Conservation (phyloP, 1,140 invertebrate species). For the Eupeodes corollae region DNA sequence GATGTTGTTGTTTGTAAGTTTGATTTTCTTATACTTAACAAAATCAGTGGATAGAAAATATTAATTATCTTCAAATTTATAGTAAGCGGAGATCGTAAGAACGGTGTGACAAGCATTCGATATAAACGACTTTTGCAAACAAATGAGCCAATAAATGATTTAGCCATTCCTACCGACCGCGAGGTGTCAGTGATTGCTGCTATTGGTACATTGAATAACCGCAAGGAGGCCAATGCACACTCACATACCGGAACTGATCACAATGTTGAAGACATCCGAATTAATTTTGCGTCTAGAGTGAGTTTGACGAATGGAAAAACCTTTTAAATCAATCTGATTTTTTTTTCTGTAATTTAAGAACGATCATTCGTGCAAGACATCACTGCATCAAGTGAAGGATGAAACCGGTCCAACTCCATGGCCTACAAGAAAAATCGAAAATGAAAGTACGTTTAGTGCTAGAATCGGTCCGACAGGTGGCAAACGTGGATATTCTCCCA, state of each 20-base stretch:
- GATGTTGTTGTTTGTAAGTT: slow-evolving; percentile 56
- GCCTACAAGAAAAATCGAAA: slow-evolving; percentile 40
- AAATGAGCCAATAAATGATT: slow-evolving; percentile 58
- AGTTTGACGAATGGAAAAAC: background rate
- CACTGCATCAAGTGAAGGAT: slow-evolving; percentile 39
- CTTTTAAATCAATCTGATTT: background rate
- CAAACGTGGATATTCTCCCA: slow-evolving; percentile 62
- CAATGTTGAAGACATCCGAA: slow-evolving; percentile 59
- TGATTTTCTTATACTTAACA: background rate
- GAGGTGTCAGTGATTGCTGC: slow-evolving; percentile 75
- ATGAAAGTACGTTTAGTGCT: slow-evolving; percentile 54
- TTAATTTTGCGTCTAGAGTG: slow-evolving; percentile 54
- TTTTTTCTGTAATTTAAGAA: slow-evolving; percentile 17
- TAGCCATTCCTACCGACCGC: slow-evolving; percentile 51
- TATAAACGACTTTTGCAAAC: slow-evolving; percentile 65
- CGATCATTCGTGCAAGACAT: slow-evolving; percentile 32
- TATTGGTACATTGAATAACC: slow-evolving; percentile 67
- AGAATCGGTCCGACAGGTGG: slow-evolving; percentile 76
- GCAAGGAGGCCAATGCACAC: slow-evolving; percentile 74
- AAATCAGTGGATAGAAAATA: too few species aligned
- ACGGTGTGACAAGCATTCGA: slow-evolving; percentile 71
- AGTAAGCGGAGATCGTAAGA: slow-evolving; percentile 59
- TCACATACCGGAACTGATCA: slow-evolving; percentile 51
- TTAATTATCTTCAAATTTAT: slow-evolving; percentile 5
- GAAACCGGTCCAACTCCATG: slow-evolving; percentile 50